Conservation (phyloP, 2,113 vertebrate species). For the Mastomys coucha region DNA sequence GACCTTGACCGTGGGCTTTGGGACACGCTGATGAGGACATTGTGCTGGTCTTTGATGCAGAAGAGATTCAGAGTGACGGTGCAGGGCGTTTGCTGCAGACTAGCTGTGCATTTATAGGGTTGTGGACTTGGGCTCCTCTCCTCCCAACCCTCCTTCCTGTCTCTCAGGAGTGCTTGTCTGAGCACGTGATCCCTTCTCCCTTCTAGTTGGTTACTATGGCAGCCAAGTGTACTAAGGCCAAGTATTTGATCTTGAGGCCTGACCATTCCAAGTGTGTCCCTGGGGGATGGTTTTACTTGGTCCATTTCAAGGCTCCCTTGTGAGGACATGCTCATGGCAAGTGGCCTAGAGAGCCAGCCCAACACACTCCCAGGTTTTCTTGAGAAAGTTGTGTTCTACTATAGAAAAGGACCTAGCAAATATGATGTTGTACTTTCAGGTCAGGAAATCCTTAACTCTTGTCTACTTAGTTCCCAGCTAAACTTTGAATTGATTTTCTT, state of each 20-base stretch:
- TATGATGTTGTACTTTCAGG: not conserved
- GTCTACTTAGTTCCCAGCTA: not conserved
- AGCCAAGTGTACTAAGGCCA: constrained; percentile 25
- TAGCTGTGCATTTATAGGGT: constrained; percentile 6
- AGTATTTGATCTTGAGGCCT: not conserved
- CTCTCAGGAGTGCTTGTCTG: not conserved
- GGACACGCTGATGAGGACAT: not conserved
- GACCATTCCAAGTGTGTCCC: constrained; percentile 40
- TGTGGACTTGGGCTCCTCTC: not conserved
- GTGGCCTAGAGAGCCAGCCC: not conserved
- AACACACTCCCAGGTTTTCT: not conserved
- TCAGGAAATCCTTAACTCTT: not conserved
- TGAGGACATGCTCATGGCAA: not conserved
- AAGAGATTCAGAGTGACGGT: not conserved
- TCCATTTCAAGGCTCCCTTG: not conserved
- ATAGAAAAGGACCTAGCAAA: not conserved
- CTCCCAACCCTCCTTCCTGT: not conserved
- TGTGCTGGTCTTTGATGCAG: not conserved
- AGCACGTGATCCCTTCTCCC: accelerated
- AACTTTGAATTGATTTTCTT: constrained; percentile 34
- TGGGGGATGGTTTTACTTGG: not conserved
- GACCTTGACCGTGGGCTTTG: constrained; percentile 11
- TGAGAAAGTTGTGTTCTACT: not conserved
- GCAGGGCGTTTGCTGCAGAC: not conserved
- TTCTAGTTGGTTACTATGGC: constrained; percentile 26